A percentile compares a stretch with the other conserved stretches of the same genome.
phyloP scores from a whole-genome alignment of 2,113 vertebrate species.

The Caranx melampygus region DNA sequence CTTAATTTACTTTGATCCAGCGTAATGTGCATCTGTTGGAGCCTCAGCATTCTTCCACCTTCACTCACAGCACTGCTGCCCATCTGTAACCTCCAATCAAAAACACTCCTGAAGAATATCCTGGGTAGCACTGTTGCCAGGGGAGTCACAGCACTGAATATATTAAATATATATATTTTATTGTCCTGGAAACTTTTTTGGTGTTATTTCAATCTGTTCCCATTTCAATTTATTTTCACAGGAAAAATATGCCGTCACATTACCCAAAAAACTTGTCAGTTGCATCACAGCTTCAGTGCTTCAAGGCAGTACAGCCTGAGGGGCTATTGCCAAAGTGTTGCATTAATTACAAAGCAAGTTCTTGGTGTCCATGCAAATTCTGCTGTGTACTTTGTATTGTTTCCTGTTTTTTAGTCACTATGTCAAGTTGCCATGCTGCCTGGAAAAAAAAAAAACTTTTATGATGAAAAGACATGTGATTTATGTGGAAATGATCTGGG shows the following conservation, averaged over 20 bases:
- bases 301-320: constrained; percentile 58
- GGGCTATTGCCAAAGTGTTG: constrained; percentile 67
- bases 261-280: constrained; percentile 68
- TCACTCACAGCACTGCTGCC: not conserved
- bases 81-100: constrained; percentile 2
- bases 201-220: constrained; percentile 45
- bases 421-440: constrained; percentile 10
- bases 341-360: constrained; percentile 71
- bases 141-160: constrained; percentile 16
- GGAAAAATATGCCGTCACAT: constrained; percentile 54
- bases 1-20: not conserved
- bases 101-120: not conserved
- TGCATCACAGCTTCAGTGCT: constrained; percentile 74
- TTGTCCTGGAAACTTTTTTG: constrained; percentile 31
- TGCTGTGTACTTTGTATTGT: constrained; percentile 11
- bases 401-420: constrained; percentile 30
- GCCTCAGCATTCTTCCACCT: not conserved
- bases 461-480: not conserved
- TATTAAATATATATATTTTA: constrained; percentile 18
- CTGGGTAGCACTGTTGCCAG: constrained; percentile 1
- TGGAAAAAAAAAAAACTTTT: not conserved
- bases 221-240: constrained; percentile 45
- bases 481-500: not conserved
- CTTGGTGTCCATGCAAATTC: constrained; percentile 62
- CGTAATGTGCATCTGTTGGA: not conserved